phyloP scores from a whole-genome alignment of 1,140 invertebrate species.

The Ladona fulva region DNA sequence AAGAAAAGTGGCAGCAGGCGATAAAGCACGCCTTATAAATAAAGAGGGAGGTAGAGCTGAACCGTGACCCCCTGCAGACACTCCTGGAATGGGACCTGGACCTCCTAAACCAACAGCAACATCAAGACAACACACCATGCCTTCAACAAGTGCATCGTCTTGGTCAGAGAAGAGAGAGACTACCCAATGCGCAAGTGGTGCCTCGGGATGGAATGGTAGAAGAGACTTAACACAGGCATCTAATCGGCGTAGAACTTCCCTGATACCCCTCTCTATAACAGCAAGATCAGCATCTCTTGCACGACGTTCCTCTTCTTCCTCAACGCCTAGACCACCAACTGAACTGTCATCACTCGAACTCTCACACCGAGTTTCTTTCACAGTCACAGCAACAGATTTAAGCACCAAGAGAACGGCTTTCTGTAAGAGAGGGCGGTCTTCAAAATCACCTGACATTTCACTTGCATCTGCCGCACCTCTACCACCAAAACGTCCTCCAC shows the following conservation, averaged over 20 bases:
- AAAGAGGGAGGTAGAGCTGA: slow-evolving; percentile 54
- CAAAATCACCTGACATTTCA: slow-evolving; percentile 25
- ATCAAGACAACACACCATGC: slow-evolving; percentile 85
- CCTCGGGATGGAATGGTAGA: slow-evolving; percentile 77
- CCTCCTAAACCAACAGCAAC: slow-evolving; percentile 62
- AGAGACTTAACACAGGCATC: slow-evolving; percentile 72
- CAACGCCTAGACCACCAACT: slow-evolving; percentile 56
- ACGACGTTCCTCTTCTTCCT: slow-evolving; percentile 26
- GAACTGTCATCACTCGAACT: slow-evolving; percentile 63
- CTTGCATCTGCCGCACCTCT: slow-evolving; percentile 36
- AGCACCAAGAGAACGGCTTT: slow-evolving; percentile 75
- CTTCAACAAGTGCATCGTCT: slow-evolving; percentile 82
- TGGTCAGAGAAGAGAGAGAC: slow-evolving; percentile 82
- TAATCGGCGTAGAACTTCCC: slow-evolving; percentile 54
- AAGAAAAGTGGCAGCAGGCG: slow-evolving; percentile 68
- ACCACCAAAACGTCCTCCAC: slow-evolving; percentile 44
- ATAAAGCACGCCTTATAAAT: slow-evolving; percentile 50
- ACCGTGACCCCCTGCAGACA: slow-evolving; percentile 40
- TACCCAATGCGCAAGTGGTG: slow-evolving; percentile 75
- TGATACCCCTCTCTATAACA: slow-evolving; percentile 72
- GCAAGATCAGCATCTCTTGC: slow-evolving; percentile 70
- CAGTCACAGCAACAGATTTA: slow-evolving; percentile 80
- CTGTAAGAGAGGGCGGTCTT: slow-evolving; percentile 59
- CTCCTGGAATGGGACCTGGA: neutral
- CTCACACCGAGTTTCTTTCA: slow-evolving; percentile 79